phyloP scores from a whole-genome alignment of 2,888 invertebrate genomes.

The Lucinisca nassula region DNA sequence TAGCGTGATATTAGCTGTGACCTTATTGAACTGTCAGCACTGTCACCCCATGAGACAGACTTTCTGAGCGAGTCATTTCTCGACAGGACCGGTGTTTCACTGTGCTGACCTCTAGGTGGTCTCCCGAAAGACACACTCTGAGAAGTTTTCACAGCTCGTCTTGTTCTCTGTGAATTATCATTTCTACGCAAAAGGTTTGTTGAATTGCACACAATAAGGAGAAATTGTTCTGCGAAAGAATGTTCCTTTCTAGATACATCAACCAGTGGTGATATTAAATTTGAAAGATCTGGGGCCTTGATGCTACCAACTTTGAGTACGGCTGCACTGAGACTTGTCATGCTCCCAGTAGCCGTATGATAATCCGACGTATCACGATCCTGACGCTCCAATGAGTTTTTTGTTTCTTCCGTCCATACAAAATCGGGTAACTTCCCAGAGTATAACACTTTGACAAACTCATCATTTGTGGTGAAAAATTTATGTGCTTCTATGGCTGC shows the following conservation, averaged over 20 bases:
- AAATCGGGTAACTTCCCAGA: slow-evolving; percentile 77
- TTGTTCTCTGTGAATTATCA: slow-evolving; percentile 67
- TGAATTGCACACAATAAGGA: slow-evolving; percentile 86
- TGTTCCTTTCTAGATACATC: slow-evolving; percentile 85
- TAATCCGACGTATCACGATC: slow-evolving; percentile 82
- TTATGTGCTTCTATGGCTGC: slow-evolving; percentile 85
- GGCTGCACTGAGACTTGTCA: slow-evolving; percentile 82
- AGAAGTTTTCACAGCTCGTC: slow-evolving; percentile 48
- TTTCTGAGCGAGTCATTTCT: slow-evolving; percentile 83
- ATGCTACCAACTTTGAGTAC: slow-evolving; percentile 81
- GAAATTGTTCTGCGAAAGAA: slow-evolving; percentile 85
- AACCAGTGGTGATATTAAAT: slow-evolving; percentile 81
- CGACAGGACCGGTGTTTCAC: slow-evolving; percentile 81
- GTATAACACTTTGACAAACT: slow-evolving; percentile 80
- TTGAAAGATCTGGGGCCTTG: slow-evolving; percentile 84
- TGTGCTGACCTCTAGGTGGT: slow-evolving; percentile 68
- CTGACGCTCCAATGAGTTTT: slow-evolving; percentile 57
- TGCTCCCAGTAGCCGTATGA: slow-evolving; percentile 81
- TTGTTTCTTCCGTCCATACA: slow-evolving; percentile 80
- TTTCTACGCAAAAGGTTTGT: slow-evolving; percentile 85
- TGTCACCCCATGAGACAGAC: slow-evolving; percentile 87
- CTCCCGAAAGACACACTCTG: slow-evolving; percentile 57
- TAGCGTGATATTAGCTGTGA: slow-evolving; percentile 82
- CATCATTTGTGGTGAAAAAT: slow-evolving; percentile 84
- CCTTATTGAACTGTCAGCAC: slow-evolving; percentile 83